Evolutionary conservation across 2,113 vertebrate genomes (phyloP).

Genomic region (Clarias magur): DNA sequence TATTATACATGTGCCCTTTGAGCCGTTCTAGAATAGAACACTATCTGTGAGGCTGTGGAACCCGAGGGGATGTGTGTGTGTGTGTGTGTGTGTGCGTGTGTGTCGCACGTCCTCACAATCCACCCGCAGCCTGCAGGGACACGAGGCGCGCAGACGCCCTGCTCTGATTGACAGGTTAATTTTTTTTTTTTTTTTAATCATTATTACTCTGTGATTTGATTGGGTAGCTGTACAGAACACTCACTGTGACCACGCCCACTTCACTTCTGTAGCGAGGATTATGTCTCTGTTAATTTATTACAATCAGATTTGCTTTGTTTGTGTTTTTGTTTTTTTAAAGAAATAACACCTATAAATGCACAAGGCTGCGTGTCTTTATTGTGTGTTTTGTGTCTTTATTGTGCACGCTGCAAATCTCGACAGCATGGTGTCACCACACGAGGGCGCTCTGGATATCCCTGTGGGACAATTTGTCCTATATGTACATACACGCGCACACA

Average conservation of each 20-base stretch:
- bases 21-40: slow-evolving; percentile 12
- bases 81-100: not conserved
- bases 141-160: not conserved
- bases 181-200: not conserved
- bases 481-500: too few relatives aligned
- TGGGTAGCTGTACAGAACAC: slow-evolving; percentile 25
- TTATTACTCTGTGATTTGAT: not conserved
- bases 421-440: not conserved
- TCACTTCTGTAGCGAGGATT: slow-evolving; percentile 15
- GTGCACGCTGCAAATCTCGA: not conserved
- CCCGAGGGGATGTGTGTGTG: not conserved
- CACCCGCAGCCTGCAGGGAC: not conserved
- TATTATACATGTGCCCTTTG: not conserved
- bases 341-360: slow-evolving; percentile 39
- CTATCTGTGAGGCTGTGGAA: not conserved
- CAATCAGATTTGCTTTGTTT: slow-evolving; percentile 20
- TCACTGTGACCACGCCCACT: slow-evolving; percentile 43
- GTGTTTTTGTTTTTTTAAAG: slow-evolving; percentile 28
- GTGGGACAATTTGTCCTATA: not conserved
- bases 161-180: slow-evolving; percentile 30
- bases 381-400: not conserved
- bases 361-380: not conserved
- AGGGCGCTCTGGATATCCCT: not conserved
- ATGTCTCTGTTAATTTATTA: slow-evolving; percentile 48
- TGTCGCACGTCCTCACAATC: not conserved